A percentile compares a stretch with the other conserved stretches of the same genome.
phyloP scores from a whole-genome alignment of 2,113 vertebrate species.

The Vanacampus margaritifer region DNA sequence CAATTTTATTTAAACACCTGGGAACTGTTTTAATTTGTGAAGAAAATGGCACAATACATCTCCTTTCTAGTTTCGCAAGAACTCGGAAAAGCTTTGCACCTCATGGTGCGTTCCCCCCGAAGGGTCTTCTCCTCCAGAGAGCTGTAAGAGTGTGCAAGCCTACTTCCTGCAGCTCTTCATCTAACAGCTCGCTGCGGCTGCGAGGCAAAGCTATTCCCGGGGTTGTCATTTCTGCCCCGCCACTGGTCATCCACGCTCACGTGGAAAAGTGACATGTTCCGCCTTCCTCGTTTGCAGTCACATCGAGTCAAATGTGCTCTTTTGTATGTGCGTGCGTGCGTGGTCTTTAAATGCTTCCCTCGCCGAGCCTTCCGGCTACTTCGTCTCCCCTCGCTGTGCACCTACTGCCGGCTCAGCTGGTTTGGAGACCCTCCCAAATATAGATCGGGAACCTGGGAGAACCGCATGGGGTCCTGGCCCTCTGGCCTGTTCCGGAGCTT shows the following conservation, averaged over 20 bases:
- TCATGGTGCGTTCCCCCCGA: not conserved
- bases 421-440: conserved; percentile 49
- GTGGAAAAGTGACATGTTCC: not conserved
- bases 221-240: not conserved
- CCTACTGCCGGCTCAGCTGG: conserved; percentile 46
- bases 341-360: not conserved
- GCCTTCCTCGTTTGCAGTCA: not conserved
- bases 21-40: not conserved
- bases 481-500: conserved; percentile 45
- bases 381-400: conserved; percentile 31
- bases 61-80: not conserved
- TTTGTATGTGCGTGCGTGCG: not conserved
- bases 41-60: not conserved
- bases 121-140: conserved; percentile 1
- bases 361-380: conserved; percentile 13
- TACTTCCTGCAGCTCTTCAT: not conserved
- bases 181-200: not conserved
- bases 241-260: not conserved
- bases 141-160: not conserved
- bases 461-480: conserved; percentile 45
- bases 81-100: not conserved
- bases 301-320: not conserved
- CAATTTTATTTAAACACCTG: not conserved
- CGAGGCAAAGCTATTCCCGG: not conserved
- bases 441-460: conserved; percentile 57